A percentile compares a stretch with the other conserved stretches of the same genome.
Conservation (phyloP, 2,888 invertebrate species). For the Ornithoptera priamus region DNA sequence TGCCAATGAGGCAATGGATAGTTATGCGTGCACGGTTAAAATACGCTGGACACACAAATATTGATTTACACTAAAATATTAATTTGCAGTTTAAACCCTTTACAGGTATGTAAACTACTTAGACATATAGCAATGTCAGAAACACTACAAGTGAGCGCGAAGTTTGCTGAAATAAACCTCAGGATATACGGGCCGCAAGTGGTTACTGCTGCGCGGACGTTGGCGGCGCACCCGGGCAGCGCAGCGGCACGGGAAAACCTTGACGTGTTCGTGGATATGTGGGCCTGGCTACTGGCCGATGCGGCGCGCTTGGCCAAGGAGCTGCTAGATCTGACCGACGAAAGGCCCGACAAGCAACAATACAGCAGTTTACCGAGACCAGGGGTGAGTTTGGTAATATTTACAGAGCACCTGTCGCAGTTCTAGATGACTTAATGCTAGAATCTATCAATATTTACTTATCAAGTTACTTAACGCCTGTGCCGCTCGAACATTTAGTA, state of each 20-base stretch:
- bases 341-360: conserved; percentile 71
- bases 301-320: conserved; percentile 95
- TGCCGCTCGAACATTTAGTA: neutral
- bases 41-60: too few relatives aligned
- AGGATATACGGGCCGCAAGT: conserved; percentile 97
- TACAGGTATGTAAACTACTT: conserved; percentile 95
- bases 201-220: conserved; percentile 94
- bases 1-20: too few relatives aligned
- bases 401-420: neutral
- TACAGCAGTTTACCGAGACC: conserved; percentile 97
- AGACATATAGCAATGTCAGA: conserved; percentile 97
- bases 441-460: neutral
- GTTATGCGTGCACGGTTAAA: too few relatives aligned
- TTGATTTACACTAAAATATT: neutral
- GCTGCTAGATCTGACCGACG: conserved; percentile 88
- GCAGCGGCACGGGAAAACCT: conserved; percentile 98
- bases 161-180: conserved; percentile 97
- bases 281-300: conserved; percentile 95
- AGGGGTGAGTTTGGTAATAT: conserved; percentile 84
- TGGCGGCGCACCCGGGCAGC: conserved; percentile 94
- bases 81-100: conserved; percentile 5
- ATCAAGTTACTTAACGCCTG: neutral
- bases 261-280: conserved; percentile 96
- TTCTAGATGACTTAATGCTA: neutral
- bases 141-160: conserved; percentile 95